Evolutionary conservation across 2,888 invertebrate species (phyloP).

Genomic region (Caenorhabditis macrosperma): DNA sequence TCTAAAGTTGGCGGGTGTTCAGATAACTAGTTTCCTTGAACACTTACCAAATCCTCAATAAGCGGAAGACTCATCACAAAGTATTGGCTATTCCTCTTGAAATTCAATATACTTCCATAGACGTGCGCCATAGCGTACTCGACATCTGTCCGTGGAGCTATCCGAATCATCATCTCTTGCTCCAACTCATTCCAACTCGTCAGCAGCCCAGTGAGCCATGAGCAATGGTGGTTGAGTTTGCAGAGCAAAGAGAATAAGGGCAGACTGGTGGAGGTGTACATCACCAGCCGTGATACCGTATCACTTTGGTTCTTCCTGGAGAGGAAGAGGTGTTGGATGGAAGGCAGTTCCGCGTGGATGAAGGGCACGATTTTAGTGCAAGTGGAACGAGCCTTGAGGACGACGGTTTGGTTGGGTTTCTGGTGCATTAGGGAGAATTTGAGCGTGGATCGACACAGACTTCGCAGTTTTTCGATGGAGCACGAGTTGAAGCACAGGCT

Average conservation of each 20-base stretch:
- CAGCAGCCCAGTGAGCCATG: conserved; percentile 16
- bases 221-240: conserved; percentile 8
- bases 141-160: conserved; percentile 50
- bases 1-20: conserved; percentile 21
- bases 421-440: conserved; percentile 57
- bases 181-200: conserved; percentile 57
- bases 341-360: conserved; percentile 50
- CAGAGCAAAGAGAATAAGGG: conserved; percentile 42
- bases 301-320: conserved; percentile 45
- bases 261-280: conserved; percentile 27
- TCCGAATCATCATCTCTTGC: conserved; percentile 41
- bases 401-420: conserved; percentile 54
- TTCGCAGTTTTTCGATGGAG: conserved; percentile 60
- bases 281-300: conserved; percentile 46
- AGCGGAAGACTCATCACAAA: conserved; percentile 48
- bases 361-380: conserved; percentile 60
- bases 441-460: conserved; percentile 36
- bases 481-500: conserved; percentile 34
- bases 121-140: conserved; percentile 62
- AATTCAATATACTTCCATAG: conserved; percentile 52
- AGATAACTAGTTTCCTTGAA: too few species aligned
- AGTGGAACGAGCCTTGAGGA: conserved; percentile 50
- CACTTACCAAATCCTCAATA: conserved; percentile 62
- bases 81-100: conserved; percentile 50
- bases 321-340: conserved; percentile 61